phyloP scores from a whole-genome alignment of 2,797 vertebrate genomes.

The Tenualosa ilisha region DNA sequence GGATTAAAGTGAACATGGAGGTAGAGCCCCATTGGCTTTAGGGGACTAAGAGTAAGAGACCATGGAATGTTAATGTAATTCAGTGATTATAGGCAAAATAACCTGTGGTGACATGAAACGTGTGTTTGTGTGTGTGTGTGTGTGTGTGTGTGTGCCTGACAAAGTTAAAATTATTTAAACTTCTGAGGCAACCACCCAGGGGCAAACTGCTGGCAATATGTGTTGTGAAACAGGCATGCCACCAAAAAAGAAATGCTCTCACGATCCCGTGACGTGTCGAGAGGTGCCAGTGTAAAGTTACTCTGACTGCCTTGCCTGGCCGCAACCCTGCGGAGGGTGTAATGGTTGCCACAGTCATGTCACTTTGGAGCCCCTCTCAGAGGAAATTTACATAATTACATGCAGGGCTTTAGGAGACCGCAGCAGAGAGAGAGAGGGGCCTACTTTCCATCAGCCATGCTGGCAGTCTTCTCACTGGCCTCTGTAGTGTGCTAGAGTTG shows the following conservation, averaged over 20 bases:
- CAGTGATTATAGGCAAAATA: too few species aligned
- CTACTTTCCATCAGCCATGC: too few species aligned
- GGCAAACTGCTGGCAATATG: neutral
- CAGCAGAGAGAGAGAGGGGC: neutral
- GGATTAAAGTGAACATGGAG: neutral
- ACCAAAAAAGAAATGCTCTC: neutral
- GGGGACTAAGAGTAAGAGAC: neutral
- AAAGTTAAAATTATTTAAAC: too few species aligned
- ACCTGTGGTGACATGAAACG: too few species aligned
- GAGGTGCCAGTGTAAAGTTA: neutral
- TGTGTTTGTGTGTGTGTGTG: neutral
- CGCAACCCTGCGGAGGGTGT: neutral
- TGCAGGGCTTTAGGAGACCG: neutral
- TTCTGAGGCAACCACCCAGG: too few species aligned
- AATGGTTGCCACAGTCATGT: neutral
- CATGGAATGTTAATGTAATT: too few species aligned
- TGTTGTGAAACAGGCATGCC: neutral
- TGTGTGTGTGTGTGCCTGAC: neutral
- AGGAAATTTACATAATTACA: constrained; percentile 23
- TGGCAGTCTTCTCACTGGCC: too few species aligned
- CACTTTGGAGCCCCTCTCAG: neutral
- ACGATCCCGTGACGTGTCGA: neutral
- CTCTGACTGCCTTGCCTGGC: neutral
- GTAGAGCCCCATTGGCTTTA: neutral
- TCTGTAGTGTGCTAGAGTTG: too few species aligned